Conservation (phyloP, 1,140 invertebrate species). For the Phortica variegata region DNA sequence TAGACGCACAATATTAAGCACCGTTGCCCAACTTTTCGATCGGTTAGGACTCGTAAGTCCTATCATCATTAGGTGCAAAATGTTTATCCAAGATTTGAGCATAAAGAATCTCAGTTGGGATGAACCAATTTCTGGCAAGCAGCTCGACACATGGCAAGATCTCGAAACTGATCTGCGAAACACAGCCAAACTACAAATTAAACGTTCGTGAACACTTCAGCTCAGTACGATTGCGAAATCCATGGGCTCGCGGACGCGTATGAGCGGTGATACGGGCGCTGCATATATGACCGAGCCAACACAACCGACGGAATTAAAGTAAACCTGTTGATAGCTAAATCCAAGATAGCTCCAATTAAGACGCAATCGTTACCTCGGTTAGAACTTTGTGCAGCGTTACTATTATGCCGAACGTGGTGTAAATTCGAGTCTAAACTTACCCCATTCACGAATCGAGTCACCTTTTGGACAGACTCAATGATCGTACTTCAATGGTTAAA, state of each 20-base stretch:
- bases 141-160: too few species aligned
- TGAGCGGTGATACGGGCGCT: conserved; percentile 8
- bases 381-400: conserved; percentile 1
- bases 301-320: background rate
- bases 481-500: conserved; percentile 7
- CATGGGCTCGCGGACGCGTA: conserved; percentile 14
- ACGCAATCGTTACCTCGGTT: conserved; percentile 3
- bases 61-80: too few species aligned
- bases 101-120: conserved; percentile 1
- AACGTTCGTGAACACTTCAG: too few species aligned
- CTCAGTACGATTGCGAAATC: too few species aligned
- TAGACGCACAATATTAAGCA: background rate
- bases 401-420: background rate
- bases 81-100: background rate
- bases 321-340: conserved; percentile 3
- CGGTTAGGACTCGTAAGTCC: background rate
- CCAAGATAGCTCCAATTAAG: conserved; percentile 6
- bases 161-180: too few species aligned
- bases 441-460: too few species aligned
- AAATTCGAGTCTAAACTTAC: too few species aligned
- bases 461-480: conserved; percentile 1
- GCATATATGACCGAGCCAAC: conserved; percentile 9
- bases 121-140: too few species aligned
- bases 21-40: background rate
- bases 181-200: too few species aligned